Conservation (phyloP, 2,888 invertebrate species). For the Dolomedes plantarius region DNA sequence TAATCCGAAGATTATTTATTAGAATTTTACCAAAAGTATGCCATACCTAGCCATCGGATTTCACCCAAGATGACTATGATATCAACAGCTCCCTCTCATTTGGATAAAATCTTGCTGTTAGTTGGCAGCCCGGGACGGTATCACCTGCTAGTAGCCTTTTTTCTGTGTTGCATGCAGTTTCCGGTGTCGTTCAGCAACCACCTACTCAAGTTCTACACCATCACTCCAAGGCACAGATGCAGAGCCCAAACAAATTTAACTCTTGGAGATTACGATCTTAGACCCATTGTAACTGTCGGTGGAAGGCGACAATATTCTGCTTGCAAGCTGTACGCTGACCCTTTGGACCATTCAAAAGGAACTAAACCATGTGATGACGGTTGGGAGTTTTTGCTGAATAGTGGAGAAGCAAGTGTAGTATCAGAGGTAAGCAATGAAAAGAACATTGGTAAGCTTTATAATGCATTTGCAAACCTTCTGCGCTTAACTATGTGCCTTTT, state of each 20-base stretch:
- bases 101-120: conserved; percentile 71
- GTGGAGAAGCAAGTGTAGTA: conserved; percentile 60
- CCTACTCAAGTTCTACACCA: conserved; percentile 69
- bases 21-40: too few species aligned
- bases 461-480: too few species aligned
- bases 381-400: conserved; percentile 70
- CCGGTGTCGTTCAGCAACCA: conserved; percentile 72
- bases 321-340: conserved; percentile 71
- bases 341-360: conserved; percentile 72
- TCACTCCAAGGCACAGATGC: conserved; percentile 73
- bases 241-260: conserved; percentile 53
- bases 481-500: too few species aligned
- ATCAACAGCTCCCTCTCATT: conserved; percentile 57
- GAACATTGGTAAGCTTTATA: too few species aligned
- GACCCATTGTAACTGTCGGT: conserved; percentile 45
- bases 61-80: conserved; percentile 35
- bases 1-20: too few species aligned
- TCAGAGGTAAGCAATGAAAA: conserved; percentile 54
- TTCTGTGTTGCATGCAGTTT: conserved; percentile 73
- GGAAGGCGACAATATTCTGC: conserved; percentile 59
- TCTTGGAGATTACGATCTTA: conserved; percentile 50
- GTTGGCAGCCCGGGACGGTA: conserved; percentile 72
- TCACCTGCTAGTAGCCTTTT: conserved; percentile 72
- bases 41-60: too few species aligned
- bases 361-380: conserved; percentile 70